These are phyloP conservation scores for Equus quagga DNA, from an alignment of 2,113 vertebrate species.

Conservation along the genomic window DNA sequence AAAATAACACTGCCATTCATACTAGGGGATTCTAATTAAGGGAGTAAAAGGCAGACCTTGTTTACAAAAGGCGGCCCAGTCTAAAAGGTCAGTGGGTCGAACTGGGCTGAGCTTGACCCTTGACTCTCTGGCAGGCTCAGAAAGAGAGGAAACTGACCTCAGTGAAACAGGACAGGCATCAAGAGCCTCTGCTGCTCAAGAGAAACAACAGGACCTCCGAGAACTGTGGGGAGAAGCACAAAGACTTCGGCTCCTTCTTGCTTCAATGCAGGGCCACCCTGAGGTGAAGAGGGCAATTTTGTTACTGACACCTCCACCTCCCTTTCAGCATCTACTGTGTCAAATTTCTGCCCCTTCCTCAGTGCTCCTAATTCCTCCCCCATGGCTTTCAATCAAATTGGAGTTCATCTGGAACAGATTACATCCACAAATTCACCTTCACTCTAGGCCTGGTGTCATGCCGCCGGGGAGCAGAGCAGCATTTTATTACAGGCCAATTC, in stretches of 20 bases:
- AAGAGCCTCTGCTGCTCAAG: not conserved
- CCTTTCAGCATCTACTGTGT: not conserved
- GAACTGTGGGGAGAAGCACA: not conserved
- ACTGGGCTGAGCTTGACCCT: not conserved
- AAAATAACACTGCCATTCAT: not conserved
- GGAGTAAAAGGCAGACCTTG: not conserved
- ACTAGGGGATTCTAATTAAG: not conserved
- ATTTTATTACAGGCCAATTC: not conserved
- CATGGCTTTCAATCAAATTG: not conserved
- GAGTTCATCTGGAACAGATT: slow-evolving; percentile 51
- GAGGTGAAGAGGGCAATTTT: not conserved
- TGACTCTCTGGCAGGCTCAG: not conserved
- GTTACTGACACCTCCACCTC: not conserved
- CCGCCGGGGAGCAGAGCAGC: not conserved
- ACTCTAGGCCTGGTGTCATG: not conserved
- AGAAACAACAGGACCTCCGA: not conserved
- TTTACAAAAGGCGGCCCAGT: slow-evolving; percentile 3
- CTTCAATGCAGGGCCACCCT: not conserved
- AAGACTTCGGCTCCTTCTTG: fast-evolving
- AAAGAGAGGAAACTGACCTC: not conserved
- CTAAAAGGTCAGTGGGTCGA: slow-evolving; percentile 24
- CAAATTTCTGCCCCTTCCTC: not conserved
- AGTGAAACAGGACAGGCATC: not conserved
- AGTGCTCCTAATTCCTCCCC: not conserved
- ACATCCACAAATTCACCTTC: not conserved